These are phyloP conservation scores for Mormyrops attenuatus DNA, from an alignment of 2,797 vertebrate genomes.

Conservation along the genomic window DNA sequence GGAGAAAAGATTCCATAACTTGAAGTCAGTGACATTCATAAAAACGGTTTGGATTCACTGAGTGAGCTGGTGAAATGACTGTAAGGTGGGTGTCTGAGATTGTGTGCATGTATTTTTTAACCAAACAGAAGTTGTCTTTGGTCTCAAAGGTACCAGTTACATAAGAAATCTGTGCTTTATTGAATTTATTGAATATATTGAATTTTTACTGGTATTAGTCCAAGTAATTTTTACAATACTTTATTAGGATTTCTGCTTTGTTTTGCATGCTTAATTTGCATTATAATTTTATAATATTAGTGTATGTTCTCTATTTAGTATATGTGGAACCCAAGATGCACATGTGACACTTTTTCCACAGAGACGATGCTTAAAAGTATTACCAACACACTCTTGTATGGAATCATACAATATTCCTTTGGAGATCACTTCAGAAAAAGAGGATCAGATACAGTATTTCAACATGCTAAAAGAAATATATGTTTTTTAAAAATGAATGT, in stretches of 20 bases:
- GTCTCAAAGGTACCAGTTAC: not conserved
- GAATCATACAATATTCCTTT: not conserved
- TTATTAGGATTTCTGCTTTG: not conserved
- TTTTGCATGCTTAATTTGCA: not conserved
- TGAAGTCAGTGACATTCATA: not conserved
- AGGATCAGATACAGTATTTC: not conserved
- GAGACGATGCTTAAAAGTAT: not conserved
- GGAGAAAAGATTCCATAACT: not conserved
- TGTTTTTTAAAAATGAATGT: not conserved
- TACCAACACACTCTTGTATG: not conserved
- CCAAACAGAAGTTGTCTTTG: not conserved
- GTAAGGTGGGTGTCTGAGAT: not conserved
- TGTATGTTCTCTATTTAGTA: not conserved
- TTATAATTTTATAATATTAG: not conserved
- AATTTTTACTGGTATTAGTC: not conserved
- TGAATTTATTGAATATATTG: not conserved
- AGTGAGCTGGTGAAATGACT: not conserved
- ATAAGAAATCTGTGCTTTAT: not conserved
- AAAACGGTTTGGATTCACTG: not conserved
- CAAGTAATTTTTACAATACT: too few species aligned
- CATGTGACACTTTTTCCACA: not conserved
- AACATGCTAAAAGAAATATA: not conserved
- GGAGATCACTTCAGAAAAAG: not conserved
- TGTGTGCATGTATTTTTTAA: not conserved
- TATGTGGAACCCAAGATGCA: not conserved